phyloP scores from a whole-genome alignment of 2,113 vertebrate species.

The Herpailurus yagouaroundi region DNA sequence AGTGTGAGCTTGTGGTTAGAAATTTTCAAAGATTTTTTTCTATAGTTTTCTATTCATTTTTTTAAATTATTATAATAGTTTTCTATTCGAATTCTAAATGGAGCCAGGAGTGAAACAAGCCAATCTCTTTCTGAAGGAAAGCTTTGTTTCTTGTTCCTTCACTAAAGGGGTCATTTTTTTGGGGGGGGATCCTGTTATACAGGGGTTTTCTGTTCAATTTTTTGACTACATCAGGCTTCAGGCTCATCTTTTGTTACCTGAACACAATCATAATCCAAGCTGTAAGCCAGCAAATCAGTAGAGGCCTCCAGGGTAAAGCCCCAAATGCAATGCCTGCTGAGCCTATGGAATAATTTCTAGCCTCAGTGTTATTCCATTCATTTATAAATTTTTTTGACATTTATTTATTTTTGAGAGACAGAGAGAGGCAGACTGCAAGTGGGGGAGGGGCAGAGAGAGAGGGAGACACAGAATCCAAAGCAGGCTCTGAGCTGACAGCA shows the following conservation, averaged over 20 bases:
- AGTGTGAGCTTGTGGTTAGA: neutral
- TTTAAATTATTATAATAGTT: neutral
- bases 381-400: neutral
- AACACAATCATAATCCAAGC: neutral
- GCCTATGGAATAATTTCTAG: neutral
- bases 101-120: neutral
- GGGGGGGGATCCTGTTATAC: neutral
- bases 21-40: neutral
- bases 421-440: too few relatives aligned
- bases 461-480: too few relatives aligned
- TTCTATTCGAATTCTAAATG: neutral
- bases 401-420: too few relatives aligned
- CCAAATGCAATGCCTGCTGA: neutral
- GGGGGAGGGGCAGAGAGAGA: too few relatives aligned
- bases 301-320: neutral
- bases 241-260: neutral
- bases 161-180: neutral
- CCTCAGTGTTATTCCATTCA: neutral
- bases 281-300: neutral
- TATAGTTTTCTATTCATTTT: neutral
- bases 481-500: too few relatives aligned
- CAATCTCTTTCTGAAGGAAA: neutral
- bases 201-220: neutral
- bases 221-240: neutral
- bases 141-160: neutral